Conservation (phyloP, 2,797 vertebrate genomes). For the Vireo griseus region DNA sequence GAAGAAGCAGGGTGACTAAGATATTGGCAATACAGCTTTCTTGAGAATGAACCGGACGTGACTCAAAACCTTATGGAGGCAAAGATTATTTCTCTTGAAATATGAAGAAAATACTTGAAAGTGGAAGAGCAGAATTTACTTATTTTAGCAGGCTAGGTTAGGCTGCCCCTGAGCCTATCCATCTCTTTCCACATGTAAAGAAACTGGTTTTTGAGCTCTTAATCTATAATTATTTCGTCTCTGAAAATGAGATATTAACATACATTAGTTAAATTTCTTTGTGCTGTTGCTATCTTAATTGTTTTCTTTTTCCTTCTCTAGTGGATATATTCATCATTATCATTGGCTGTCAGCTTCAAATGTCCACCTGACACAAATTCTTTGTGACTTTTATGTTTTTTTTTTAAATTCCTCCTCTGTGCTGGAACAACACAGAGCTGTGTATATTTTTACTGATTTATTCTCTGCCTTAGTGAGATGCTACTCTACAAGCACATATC, state of each 20-base stretch:
- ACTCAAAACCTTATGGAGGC: background rate
- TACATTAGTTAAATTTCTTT: background rate
- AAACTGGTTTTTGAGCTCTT: background rate
- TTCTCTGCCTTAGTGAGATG: background rate
- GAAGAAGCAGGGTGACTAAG: background rate
- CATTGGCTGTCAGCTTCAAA: background rate
- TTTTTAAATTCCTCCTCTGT: background rate
- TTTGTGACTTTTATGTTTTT: background rate
- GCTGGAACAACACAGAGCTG: background rate
- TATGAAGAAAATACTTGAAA: background rate
- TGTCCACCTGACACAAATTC: background rate
- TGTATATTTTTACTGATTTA: background rate
- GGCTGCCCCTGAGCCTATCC: background rate
- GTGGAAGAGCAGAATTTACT: background rate
- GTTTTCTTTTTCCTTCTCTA: background rate
- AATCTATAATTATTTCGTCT: background rate
- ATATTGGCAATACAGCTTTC: background rate
- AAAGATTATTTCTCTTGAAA: background rate
- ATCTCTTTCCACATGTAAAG: background rate
- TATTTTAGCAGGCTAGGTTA: background rate
- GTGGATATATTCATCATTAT: background rate
- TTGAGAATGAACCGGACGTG: background rate
- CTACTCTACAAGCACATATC: background rate
- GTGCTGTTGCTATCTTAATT: background rate
- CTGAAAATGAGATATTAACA: background rate